phyloP scores from a whole-genome alignment of 1,140 invertebrate genomes.

The Trinorchestia longiramus region DNA sequence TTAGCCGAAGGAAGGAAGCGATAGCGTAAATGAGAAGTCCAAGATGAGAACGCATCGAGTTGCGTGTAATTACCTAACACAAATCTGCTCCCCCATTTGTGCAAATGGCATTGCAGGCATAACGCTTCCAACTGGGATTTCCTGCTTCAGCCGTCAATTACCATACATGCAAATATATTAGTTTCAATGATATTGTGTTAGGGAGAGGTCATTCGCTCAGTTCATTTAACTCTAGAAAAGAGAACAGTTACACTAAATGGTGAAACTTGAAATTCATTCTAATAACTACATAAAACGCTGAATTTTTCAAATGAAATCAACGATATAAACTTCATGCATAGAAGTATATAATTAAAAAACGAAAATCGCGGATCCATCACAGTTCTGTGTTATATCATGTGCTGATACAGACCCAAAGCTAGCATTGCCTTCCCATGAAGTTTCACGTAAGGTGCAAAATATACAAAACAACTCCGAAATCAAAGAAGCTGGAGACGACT shows the following conservation, averaged over 20 bases:
- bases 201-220: background rate
- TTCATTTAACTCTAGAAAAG: background rate
- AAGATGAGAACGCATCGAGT: constrained; percentile 24
- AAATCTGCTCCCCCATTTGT: constrained; percentile 47
- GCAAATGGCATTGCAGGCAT: constrained; percentile 42
- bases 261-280: background rate
- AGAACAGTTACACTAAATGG: background rate
- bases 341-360: background rate
- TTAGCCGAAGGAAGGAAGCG: constrained; percentile 40
- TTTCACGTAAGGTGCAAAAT: background rate
- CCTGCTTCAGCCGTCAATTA: constrained; percentile 26
- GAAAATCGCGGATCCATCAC: background rate
- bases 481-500: background rate
- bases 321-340: background rate
- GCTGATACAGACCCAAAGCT: background rate
- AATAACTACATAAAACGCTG: background rate
- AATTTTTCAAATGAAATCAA: background rate
- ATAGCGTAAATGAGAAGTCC: constrained; percentile 51
- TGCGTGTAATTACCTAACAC: constrained; percentile 38
- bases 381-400: background rate
- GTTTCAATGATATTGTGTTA: constrained; percentile 15
- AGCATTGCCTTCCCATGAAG: background rate
- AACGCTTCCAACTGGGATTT: constrained; percentile 44
- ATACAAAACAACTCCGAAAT: background rate
- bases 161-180: constrained; percentile 34